Evolutionary conservation across 2,113 vertebrate genomes (phyloP), one percentile per base, ranked within the genome.

Genomic region (Mustela nigripes): DNA sequence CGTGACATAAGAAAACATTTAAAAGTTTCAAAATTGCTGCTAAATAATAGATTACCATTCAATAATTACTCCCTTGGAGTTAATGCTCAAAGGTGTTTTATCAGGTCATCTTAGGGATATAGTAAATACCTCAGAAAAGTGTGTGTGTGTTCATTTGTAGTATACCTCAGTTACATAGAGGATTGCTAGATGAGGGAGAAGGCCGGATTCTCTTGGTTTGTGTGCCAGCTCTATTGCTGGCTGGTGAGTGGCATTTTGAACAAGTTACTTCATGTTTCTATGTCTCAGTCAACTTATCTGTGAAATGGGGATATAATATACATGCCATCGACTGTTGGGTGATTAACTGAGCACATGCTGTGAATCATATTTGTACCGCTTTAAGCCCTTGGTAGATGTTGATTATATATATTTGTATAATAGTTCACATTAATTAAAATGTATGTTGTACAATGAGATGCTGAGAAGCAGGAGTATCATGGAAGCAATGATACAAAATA

Each of bases 31-130:
- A 62, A 83, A 21, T 42, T n/a, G 4, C 0, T n/a, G 3, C 36
- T 48, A 28, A 39, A 36, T 11, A 31, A n/a, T 90, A 86, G 14
- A 45, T 1, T 39, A 19, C 15, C 42, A 1, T 67, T 65, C 11
- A 67, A 11, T 67, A 9, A 24, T 11, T 45, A 53, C 7, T 39
- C 33, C 21, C 3, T 31, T 36, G 18, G 11, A 26, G 15, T 56
- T 45, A 48, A 56, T 79, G 5, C 2, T 45, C 58, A 39, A 80
- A 65, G 26, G 15, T 33, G 16, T 39, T 80, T 1, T 36, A 11
- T 62, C 21, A 22, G 24, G 8, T 11, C 3, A 1, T 39, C 24
- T 19, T 22, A 53, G 0, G 3, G 10, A 50, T 33, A 33, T 5
- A 65, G 18, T 36, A 48, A 89, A 71, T 73, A 7, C 7, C 5